Evolutionary conservation across 2,797 vertebrate species (phyloP), one percentile per base, ranked within the genome.

Genomic region (Macropodus opercularis): DNA sequence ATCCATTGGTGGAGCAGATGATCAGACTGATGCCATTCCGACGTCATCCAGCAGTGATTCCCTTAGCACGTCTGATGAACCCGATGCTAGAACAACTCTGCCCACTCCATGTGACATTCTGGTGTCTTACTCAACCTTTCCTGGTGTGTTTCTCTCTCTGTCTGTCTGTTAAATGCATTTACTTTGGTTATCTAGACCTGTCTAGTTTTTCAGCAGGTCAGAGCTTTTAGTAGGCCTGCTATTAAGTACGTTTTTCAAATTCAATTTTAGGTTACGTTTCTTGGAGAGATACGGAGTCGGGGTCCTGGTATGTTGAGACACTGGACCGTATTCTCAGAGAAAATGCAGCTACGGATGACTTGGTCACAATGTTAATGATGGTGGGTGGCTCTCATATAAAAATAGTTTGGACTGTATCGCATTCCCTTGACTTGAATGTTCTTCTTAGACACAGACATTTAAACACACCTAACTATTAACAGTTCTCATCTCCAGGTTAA

Each of bases 41-140:
- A 62, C 43, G 19, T 93, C 92, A 1, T 93, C 93, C 65, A 94
- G 92, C 86, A 93, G 92, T 17, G 72, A 90, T 54, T 91, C 77
- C 0, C 53, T 62, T 0, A 90, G 76, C 48, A 57, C 34, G 0
- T 8, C 40, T 0, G 96, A 99, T 1, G 93, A 98, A 72, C 73
- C 55, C 0, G 96, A 99, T 0, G 95, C 96, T 0, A 42, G 91
- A 36, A 79, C 93, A 2, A 87, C 88, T 10, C 86, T 99, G 56
- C 98, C 98, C 34, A 97, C 94, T 0, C 87, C 95, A 5, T 92
- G 96, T 0, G 98, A 99, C 87, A 98, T 99, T 79, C 87, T 99
- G 57, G 96, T 99, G 61, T 97, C 95, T 67, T 98, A 98, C 80
- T 98, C 97, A 0, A 98, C 97, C 3, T 98, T 95, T 67, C 96